A percentile compares a stretch with the other conserved stretches of the same genome.
phyloP scores from a whole-genome alignment of 30 jellyfish, hydroid and myxozoan species.

The Mastigias papua region DNA sequence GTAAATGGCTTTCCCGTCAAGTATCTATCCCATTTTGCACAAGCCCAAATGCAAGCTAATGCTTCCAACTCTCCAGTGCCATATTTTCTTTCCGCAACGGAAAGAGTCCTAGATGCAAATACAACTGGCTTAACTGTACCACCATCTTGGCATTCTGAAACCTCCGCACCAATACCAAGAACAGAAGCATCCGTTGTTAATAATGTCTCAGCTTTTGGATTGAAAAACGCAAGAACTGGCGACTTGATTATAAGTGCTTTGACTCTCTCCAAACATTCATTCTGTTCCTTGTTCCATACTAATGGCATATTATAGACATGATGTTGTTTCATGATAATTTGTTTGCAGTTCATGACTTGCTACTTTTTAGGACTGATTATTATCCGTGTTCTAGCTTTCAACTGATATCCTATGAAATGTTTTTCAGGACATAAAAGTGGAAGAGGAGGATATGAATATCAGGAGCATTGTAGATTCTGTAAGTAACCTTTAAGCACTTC shows the following conservation, averaged over 20 bases:
- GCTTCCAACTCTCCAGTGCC: constrained; percentile 39
- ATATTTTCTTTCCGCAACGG: constrained; percentile 13
- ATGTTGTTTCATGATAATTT: too few species aligned
- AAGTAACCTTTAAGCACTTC: neutral
- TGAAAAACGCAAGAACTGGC: constrained; percentile 48
- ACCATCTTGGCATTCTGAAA: constrained; percentile 47
- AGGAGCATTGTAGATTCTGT: neutral
- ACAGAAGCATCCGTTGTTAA: constrained; percentile 43
- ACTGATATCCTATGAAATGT: too few species aligned
- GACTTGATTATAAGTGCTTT: neutral
- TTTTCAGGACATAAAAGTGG: constrained; percentile 22
- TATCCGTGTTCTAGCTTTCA: too few species aligned
- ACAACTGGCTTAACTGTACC: constrained; percentile 43
- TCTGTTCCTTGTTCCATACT: constrained; percentile 23
- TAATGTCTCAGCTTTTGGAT: constrained; percentile 42
- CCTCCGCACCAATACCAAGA: constrained; percentile 50
- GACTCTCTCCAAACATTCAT: constrained; percentile 29
- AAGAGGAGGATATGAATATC: constrained; percentile 13
- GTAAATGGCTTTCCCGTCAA: constrained; percentile 31
- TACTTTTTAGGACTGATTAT: neutral
- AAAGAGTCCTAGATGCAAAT: constrained; percentile 20
- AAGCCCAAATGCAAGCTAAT: constrained; percentile 51
- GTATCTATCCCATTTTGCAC: constrained; percentile 38
- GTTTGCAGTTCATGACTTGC: too few species aligned
- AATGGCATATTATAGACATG: constrained; percentile 35